Conservation (phyloP, 2,888 invertebrate genomes). For the Luperina nickerlii region DNA sequence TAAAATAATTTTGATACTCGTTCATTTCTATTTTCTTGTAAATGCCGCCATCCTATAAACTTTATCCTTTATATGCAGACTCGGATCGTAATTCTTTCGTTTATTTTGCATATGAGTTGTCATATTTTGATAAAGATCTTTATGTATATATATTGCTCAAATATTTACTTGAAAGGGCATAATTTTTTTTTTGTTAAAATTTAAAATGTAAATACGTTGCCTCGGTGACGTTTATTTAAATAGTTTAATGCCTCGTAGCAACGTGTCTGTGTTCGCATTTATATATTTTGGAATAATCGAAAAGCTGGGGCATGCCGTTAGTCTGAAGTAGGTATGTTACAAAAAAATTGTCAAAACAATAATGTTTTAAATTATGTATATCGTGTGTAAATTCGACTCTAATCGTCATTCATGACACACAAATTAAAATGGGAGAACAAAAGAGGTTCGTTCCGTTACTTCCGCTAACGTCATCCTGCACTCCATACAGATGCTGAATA, state of each 20-base stretch:
- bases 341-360: slow-evolving; percentile 55
- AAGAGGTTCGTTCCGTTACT: slow-evolving; percentile 78
- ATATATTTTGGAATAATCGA: slow-evolving; percentile 42
- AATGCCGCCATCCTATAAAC: not conserved
- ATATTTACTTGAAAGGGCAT: not conserved
- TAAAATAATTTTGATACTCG: slow-evolving; percentile 18
- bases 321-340: slow-evolving; percentile 38
- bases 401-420: slow-evolving; percentile 76
- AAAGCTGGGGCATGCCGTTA: slow-evolving; percentile 57
- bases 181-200: slow-evolving; percentile 1
- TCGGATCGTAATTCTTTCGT: not conserved
- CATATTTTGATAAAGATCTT: not conserved
- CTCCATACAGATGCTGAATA: slow-evolving; percentile 72
- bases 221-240: slow-evolving; percentile 24
- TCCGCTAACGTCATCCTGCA: slow-evolving; percentile 76
- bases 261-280: slow-evolving; percentile 31
- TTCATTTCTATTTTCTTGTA: slow-evolving; percentile 2
- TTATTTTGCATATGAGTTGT: not conserved
- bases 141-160: not conserved
- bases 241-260: slow-evolving; percentile 35
- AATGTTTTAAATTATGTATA: slow-evolving; percentile 55
- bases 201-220: not conserved
- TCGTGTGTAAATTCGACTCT: slow-evolving; percentile 68
- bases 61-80: not conserved
- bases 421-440: slow-evolving; percentile 77